Evolutionary conservation across 2,888 invertebrate genomes (phyloP).

Genomic region (Dascillus cervinus): DNA sequence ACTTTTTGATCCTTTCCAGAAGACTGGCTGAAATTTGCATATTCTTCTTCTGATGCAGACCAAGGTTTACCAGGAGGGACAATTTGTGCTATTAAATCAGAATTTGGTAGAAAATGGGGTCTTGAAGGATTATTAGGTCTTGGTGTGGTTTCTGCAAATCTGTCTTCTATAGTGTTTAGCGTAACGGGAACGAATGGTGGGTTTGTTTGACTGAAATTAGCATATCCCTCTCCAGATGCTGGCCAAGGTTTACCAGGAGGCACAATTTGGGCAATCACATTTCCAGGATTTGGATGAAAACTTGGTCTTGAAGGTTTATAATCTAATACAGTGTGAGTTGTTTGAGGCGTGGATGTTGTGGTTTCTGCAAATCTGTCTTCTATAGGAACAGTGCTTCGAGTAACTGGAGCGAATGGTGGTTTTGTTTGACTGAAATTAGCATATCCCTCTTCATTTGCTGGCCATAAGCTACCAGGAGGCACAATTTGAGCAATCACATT

Average conservation of each 20-base stretch:
- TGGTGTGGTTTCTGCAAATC: background rate
- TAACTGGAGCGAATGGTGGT: background rate
- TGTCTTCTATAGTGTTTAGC: background rate
- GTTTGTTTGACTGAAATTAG: background rate
- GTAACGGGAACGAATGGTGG: background rate
- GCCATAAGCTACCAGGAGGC: constrained; percentile 17
- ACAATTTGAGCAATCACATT: constrained; percentile 8
- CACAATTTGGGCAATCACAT: constrained; percentile 8
- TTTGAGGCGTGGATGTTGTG: background rate
- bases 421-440: constrained; percentile 12
- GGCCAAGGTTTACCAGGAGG: constrained; percentile 19
- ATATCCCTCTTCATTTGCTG: constrained; percentile 14
- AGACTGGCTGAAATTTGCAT: constrained; percentile 1
- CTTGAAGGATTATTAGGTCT: constrained; percentile 11
- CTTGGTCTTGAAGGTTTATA: constrained; percentile 14
- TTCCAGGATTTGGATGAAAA: constrained; percentile 5
- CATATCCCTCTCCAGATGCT: constrained; percentile 15
- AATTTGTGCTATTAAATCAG: constrained; percentile 6
- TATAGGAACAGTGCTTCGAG: background rate
- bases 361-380: background rate
- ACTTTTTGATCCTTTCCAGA: no score
- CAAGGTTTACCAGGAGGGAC: constrained; percentile 17
- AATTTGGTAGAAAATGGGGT: constrained; percentile 7
- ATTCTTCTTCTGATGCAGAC: constrained; percentile 17
- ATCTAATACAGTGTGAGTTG: constrained; percentile 8